Conservation (phyloP, 2,113 vertebrate genomes). For the Myotis brandtii region DNA sequence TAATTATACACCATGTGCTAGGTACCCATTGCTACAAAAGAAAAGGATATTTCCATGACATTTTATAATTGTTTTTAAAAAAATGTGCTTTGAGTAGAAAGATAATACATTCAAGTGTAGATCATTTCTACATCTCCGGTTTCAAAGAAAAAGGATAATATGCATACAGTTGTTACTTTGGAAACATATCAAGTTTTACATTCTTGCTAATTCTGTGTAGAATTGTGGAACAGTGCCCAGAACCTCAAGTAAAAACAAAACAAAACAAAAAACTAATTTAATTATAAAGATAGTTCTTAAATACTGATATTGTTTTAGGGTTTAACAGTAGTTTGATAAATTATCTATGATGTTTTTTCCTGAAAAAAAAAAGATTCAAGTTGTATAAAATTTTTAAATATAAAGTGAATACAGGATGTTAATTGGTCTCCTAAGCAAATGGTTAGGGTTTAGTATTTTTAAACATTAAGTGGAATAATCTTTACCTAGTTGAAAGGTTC, state of each 20-base stretch:
- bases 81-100: not conserved
- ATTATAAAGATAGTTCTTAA: not conserved
- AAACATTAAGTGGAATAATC: not conserved
- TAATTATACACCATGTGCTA: not conserved
- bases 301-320: not conserved
- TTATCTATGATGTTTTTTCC: not conserved
- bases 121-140: not conserved
- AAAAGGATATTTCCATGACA: not conserved
- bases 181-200: not conserved
- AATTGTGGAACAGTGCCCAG: not conserved
- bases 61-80: not conserved
- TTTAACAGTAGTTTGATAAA: not conserved
- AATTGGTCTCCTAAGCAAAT: not conserved
- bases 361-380: constrained; percentile 33
- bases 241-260: not conserved
- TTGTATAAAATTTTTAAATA: not conserved
- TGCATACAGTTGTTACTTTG: not conserved
- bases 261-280: not conserved
- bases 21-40: not conserved
- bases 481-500: not conserved
- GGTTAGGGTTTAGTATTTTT: not conserved
- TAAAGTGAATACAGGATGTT: not conserved
- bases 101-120: not conserved
- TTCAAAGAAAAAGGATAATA: not conserved
- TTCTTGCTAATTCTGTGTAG: not conserved